Conservation (phyloP, 2,113 vertebrate species). For the Platysteira castanea region DNA sequence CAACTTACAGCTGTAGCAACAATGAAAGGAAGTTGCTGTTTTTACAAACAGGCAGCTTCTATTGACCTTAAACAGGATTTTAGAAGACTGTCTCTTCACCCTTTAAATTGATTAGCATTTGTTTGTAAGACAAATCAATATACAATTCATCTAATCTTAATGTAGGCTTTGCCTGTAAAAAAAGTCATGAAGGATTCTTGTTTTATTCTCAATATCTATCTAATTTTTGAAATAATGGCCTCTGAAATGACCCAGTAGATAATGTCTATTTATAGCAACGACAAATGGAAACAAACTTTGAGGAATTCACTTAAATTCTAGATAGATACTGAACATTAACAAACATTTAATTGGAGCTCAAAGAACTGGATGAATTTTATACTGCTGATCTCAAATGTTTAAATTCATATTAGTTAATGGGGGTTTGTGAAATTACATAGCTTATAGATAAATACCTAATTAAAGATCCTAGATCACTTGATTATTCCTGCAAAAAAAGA, state of each 20-base stretch:
- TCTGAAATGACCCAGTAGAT: not conserved
- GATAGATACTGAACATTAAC: not conserved
- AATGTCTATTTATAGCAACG: slow-evolving; percentile 5
- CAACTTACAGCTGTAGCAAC: not conserved
- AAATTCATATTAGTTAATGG: slow-evolving; percentile 36
- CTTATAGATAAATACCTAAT: slow-evolving; percentile 50
- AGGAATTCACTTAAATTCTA: slow-evolving; percentile 28
- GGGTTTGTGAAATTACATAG: slow-evolving; percentile 28
- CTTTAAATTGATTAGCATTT: not conserved
- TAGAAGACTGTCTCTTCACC: not conserved
- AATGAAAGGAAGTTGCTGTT: not conserved
- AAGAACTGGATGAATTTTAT: slow-evolving; percentile 37
- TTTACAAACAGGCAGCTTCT: not conserved
- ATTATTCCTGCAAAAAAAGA: slow-evolving; percentile 10
- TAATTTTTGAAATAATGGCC: not conserved
- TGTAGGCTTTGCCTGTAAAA: not conserved
- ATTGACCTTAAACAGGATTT: not conserved
- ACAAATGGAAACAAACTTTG: not conserved
- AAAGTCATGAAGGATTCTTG: not conserved
- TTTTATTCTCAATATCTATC: not conserved
- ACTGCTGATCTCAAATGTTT: slow-evolving; percentile 24
- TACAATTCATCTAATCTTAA: not conserved
- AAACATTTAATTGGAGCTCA: slow-evolving; percentile 35
- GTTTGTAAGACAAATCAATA: not conserved
- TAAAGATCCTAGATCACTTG: slow-evolving; percentile 5